Conservation (phyloP, 2,113 vertebrate genomes). For the Boleophthalmus pectinirostris region DNA sequence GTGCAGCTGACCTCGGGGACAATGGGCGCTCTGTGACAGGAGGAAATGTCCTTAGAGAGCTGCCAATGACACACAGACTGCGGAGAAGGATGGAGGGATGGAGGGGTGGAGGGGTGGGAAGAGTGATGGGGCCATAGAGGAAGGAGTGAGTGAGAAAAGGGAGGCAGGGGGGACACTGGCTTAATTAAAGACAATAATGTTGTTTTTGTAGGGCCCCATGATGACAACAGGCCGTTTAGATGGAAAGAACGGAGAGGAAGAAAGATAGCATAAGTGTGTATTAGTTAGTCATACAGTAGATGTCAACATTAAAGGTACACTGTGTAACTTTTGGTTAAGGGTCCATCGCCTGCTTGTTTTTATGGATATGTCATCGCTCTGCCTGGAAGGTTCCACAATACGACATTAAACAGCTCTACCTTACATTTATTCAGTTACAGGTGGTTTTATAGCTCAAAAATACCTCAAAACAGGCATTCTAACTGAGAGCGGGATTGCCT, state of each 20-base stretch:
- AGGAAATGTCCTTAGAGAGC: slow-evolving; percentile 66
- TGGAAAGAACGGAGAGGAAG: background rate
- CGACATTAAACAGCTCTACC: too few relatives aligned
- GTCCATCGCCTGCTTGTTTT: too few relatives aligned
- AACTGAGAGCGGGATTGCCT: too few relatives aligned
- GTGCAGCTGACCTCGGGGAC: slow-evolving; percentile 64
- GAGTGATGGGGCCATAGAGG: slow-evolving; percentile 28
- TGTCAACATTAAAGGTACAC: too few relatives aligned
- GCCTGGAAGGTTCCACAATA: too few relatives aligned
- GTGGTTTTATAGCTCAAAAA: too few relatives aligned
- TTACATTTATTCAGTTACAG: too few relatives aligned
- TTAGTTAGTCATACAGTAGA: too few relatives aligned
- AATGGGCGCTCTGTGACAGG: slow-evolving; percentile 65
- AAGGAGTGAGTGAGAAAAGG: slow-evolving; percentile 15
- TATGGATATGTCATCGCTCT: too few relatives aligned
- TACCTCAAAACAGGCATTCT: too few relatives aligned
- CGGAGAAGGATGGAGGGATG: slow-evolving; percentile 11
- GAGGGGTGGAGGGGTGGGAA: slow-evolving; percentile 6
- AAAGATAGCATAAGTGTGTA: background rate
- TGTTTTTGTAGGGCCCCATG: slow-evolving; percentile 47
- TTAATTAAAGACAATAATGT: slow-evolving; percentile 66
- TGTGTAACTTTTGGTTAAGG: too few relatives aligned
- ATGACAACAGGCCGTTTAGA: slow-evolving; percentile 40
- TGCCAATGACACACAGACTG: slow-evolving; percentile 52
- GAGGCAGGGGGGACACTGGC: slow-evolving; percentile 17